A percentile compares a stretch with the other conserved stretches of the same genome.
These are phyloP conservation scores for Fistularia tabacaria DNA, from an alignment of 2,797 vertebrate genomes.

Conservation along the genomic window DNA sequence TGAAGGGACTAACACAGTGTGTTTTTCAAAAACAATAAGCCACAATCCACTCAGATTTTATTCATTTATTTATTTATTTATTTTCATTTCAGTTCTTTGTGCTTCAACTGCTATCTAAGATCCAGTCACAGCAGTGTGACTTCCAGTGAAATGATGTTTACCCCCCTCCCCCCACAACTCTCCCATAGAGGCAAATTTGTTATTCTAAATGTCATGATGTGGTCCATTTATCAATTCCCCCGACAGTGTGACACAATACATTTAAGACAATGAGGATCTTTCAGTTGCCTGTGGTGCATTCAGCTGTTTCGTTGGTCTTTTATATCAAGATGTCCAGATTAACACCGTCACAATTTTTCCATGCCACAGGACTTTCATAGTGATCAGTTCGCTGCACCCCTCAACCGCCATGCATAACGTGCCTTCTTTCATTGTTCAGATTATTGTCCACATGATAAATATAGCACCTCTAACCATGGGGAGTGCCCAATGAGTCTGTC, in stretches of 20 bases:
- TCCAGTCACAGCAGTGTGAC: slow-evolving; percentile 36
- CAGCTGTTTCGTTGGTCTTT: slow-evolving; percentile 22
- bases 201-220: slow-evolving; percentile 46
- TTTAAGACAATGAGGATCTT: slow-evolving; percentile 40
- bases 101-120: slow-evolving; percentile 41
- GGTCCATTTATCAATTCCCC: slow-evolving; percentile 42
- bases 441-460: no score
- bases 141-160: slow-evolving; percentile 18
- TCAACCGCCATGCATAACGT: no score
- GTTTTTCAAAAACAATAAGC: slow-evolving; percentile 65
- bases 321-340: slow-evolving; percentile 19
- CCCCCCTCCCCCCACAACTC: slow-evolving; percentile 1
- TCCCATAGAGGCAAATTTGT: slow-evolving; percentile 34
- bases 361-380: slow-evolving; percentile 3
- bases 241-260: slow-evolving; percentile 38
- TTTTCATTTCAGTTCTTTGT: slow-evolving; percentile 38
- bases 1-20: slow-evolving; percentile 58
- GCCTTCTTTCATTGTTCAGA: no score
- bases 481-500: no score
- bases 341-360: slow-evolving; percentile 14
- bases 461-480: no score
- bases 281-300: slow-evolving; percentile 20
- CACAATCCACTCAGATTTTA: slow-evolving; percentile 48
- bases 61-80: slow-evolving; percentile 13
- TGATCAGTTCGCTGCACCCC: no score